These are phyloP conservation scores for Volucella bombylans DNA, from an alignment of 2,888 invertebrate species.

Conservation along the genomic window DNA sequence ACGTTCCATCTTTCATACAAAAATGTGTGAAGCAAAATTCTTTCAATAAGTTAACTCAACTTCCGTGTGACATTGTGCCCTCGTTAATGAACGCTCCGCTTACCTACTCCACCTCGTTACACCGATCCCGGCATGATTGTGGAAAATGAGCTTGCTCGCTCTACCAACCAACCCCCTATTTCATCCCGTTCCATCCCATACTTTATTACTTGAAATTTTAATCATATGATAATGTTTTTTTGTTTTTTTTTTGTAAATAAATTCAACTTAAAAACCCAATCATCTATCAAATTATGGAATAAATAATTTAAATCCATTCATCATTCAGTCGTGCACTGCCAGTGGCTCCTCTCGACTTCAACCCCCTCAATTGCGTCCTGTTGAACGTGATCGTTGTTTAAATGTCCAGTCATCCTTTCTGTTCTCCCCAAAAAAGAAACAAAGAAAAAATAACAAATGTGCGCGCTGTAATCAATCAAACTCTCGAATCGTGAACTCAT, in stretches of 20 bases:
- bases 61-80: conserved; percentile 2
- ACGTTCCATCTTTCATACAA: neutral
- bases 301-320: conserved; percentile 52
- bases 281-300: conserved; percentile 57
- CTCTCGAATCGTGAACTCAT: conserved; percentile 55
- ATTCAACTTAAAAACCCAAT: conserved; percentile 36
- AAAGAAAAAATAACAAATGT: no score
- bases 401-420: conserved; percentile 1
- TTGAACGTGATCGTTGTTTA: conserved; percentile 42
- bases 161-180: no score
- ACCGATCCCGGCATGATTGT: neutral
- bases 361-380: neutral
- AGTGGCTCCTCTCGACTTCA: neutral
- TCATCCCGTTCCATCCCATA: neutral
- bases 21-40: conserved; percentile 38
- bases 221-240: neutral
- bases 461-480: conserved; percentile 60
- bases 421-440: neutral
- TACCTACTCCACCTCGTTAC: conserved; percentile 1
- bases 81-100: conserved; percentile 10
- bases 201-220: neutral
- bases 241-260: neutral
- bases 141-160: neutral
- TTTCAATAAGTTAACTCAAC: conserved; percentile 18
- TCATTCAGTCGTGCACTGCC: conserved; percentile 23